Base-by-base conservation (phyloP, 2,113 vertebrate species). In the Murina feae region DNA sequence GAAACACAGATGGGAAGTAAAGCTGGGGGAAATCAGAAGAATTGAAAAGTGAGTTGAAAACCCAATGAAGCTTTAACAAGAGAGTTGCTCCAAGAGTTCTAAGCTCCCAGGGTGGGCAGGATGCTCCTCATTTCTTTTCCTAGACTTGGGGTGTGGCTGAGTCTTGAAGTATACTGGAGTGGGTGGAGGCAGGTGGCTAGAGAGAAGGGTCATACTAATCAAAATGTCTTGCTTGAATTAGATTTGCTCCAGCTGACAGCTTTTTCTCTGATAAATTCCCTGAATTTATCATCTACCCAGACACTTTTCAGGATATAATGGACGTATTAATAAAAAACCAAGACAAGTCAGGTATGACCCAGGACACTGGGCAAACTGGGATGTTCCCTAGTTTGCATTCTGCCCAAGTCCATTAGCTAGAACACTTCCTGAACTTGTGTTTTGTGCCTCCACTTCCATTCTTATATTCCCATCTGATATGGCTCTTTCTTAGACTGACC, bases 41-140 rank as follows among this genome's bases (percentile, higher is more conserved):
- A 93, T 21, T 87, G 90, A 94, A 95, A 85, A 96, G 90, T 94
- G 81, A 97, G 86, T 63, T 82, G 95, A 88, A 96, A 96, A 96
- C 74, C 85, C 87, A 86, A 23, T 83, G 92, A 91, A 92, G 90
- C 88, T 82, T 82, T 85, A 96, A 95, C 39, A 89, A 81, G 51
- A 96, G 51, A 49, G 84, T 65, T 66, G 60, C 39, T 91, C n/a
- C 1, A 47, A 93, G 94, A 94, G 23, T 32, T 71, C 47, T 74
- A 80, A 92, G 23, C 78, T 94, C 92, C 68, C 85, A 71, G 76
- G 66, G 37, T 91, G 13, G 75, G 28, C 35, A 58, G 68, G 88
- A 81, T 88, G 82, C 60, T 74, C 86, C 75, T 92, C 81, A 42
- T 92, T 93, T 93, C 37, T n/a, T 88, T 90, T 75, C 32, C 25